phyloP scores from a whole-genome alignment of 1,140 invertebrate species.

The Bombus turneri region DNA sequence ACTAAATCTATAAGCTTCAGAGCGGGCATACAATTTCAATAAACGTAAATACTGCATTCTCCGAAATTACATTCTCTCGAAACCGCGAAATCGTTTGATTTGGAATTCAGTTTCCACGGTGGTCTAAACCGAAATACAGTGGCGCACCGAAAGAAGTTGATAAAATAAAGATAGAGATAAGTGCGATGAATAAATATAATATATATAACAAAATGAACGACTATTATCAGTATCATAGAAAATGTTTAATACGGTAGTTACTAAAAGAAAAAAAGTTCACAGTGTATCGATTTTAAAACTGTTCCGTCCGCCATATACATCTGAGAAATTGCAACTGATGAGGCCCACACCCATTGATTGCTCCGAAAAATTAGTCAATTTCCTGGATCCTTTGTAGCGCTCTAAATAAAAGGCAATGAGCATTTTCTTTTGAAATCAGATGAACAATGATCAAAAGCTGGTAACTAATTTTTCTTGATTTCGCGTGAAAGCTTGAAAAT shows the following conservation, averaged over 20 bases:
- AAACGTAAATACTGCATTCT: slow-evolving; percentile 40
- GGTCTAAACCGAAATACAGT: not conserved
- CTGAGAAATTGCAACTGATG: slow-evolving; percentile 41
- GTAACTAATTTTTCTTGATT: not conserved
- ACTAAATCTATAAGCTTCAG: not conserved
- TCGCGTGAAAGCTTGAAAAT: not conserved
- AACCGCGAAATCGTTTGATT: not conserved
- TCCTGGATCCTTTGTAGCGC: slow-evolving; percentile 63
- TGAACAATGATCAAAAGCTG: not conserved
- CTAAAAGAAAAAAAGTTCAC: too few species aligned
- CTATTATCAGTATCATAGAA: too few species aligned
- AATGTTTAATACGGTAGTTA: too few species aligned
- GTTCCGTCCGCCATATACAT: not conserved
- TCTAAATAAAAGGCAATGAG: slow-evolving; percentile 35
- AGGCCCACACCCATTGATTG: not conserved
- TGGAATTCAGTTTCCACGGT: not conserved
- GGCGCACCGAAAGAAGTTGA: too few species aligned
- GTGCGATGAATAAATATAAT: too few species aligned
- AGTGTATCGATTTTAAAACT: too few species aligned
- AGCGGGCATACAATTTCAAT: not conserved
- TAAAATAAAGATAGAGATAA: too few species aligned
- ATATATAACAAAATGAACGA: too few species aligned
- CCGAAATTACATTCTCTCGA: not conserved
- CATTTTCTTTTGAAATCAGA: not conserved
- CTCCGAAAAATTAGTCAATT: slow-evolving; percentile 73